Evolutionary conservation across 2,113 vertebrate genomes (phyloP), one percentile per base, ranked within the genome.

Genomic region (Chaenocephalus aceratus): DNA sequence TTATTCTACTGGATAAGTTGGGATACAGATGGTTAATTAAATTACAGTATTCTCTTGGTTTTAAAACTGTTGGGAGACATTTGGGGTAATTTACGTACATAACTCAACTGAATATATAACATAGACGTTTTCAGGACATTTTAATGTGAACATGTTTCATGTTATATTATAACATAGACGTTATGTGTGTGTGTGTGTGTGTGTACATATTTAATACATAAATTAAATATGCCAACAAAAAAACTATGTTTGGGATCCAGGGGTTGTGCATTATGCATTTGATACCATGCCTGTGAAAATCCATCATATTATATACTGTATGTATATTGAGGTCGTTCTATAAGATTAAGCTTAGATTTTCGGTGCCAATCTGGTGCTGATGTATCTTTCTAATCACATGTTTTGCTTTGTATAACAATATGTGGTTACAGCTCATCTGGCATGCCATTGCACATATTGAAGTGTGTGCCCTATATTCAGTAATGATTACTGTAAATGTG

Each of bases 371-470:
- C 23, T 72, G 23, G 62, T 75, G 21, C 53, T 57, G 67, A 65
- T 68, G 54, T 45, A 54, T 79, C 68, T 71, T 63, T 51, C 36
- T 73, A 48, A 75, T 79, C 71, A 49, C 59, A 26, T 9, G 16
- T 74, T 79, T 16, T 70, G 54, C 61, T 66, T 66, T 80, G 44
- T 15, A 21, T 82, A 54, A 61, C 53, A 36, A 62, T 58, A 45
- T 71, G 61, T 67, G 70, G 71, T 86, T 77, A 65, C 60, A 64
- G 56, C 78, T 85, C 62, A 65, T 66, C 59, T 62, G 60, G 59
- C 72, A 60, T 56, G 72, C 58, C 51, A 26, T 21, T 14, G 69
- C 66, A 72, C 66, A 75, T 64, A 75, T 30, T 66, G 18, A 64
- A 75, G n/a, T 65, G 56, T 30, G 63, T 66, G 60, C 26, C 80